Base-by-base conservation (phyloP, 2,888 invertebrate genomes). In the Dasysyrphus albostriatus region DNA sequence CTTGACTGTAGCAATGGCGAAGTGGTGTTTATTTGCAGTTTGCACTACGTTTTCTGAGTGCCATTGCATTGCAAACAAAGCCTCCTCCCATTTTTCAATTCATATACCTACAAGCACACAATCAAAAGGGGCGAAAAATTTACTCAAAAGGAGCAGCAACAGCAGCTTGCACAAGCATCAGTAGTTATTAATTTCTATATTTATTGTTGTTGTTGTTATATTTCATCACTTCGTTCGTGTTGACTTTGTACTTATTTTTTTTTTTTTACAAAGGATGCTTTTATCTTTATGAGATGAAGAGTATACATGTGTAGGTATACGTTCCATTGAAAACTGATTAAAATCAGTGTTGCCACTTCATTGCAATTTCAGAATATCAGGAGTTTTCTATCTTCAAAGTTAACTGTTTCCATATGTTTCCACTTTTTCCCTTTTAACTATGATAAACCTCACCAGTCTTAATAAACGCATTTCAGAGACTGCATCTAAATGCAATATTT, bases 21-120 rank as follows among this genome's bases (percentile, higher is more conserved):
- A 84, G 84, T 84, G 76, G 67, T 80, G 80, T 84, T 72, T 81
- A 84, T 81, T 80, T 81, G 75, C 59, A 84, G 51, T 83, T 80
- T 80, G 80, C 72, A 80, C 80, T 73, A 42, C 39, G 65, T 76
- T n/a, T n/a, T 61, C n/a, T 47, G 63, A 79, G 83, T 78, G 79
- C 56, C 73, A 78, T 69, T 69, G 58, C 73, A 78, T 54, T 69
- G 37, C 72, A 67, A 73, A 83, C 77, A 83, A 83, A 44, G 67
- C 63, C 29, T 39, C 32, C 6, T 9, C 12, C n/a, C 42, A 7
- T 29, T 10, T 54, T 10, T 12, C 29, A 29, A 14, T 32, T 56
- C 24, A 49, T 10, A 47, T 47, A 19, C 3, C 0, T 12, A 16
- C 19, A 70, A 42, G 44, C 61, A 42, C 9, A 34, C 58, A 34